Base-by-base conservation (phyloP, 2,797 vertebrate species). In the Luscinia luscinia region DNA sequence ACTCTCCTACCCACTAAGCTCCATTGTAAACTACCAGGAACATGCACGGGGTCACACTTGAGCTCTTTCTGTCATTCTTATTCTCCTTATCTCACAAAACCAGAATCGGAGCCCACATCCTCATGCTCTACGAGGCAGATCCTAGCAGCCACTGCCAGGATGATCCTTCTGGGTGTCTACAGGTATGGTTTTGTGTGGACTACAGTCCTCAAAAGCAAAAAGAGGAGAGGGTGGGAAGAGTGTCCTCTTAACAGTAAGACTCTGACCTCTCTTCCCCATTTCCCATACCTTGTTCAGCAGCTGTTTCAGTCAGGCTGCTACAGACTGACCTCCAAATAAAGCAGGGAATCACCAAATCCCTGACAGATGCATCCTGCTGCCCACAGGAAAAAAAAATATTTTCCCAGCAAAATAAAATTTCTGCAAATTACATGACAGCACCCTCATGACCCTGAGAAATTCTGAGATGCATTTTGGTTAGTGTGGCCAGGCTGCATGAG, bases 1-100 rank as follows among this genome's bases (percentile, higher is more conserved):
- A 70, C 52, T 94, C 63, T 91, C 45, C 87, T 79, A 79, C 74
- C n/a, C 84, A 88, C 87, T 95, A 94, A 92, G 91, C 89, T 94
- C 38, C 92, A 95, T 77, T 95, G 95, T 94, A 87, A 94, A 90
- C 77, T 67, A 82, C 51, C 32, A 82, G 69, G 27, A 93, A 91
- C 94, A 92, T n/a, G 79, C 46, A 86, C 26, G 9, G 84, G 93
- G 89, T 88, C 91, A 94, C 82, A 75, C 66, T 66, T n/a, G 34
- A 92, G 82, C 84, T 95, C 58, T 62, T 93, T 66, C 93, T 88
- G 85, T 69, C 66, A 73, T 51, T 26, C 46, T 88, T 38, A 80
- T 22, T 91, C 68, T 91, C 76, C 91, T 88, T 94, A 96, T 95
- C 93, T 90, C 66, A 57, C 12, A 52, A 84, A 88, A 55, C 14